Conservation (phyloP, 2,888 invertebrate genomes). For the Iselma pallidipennis region DNA sequence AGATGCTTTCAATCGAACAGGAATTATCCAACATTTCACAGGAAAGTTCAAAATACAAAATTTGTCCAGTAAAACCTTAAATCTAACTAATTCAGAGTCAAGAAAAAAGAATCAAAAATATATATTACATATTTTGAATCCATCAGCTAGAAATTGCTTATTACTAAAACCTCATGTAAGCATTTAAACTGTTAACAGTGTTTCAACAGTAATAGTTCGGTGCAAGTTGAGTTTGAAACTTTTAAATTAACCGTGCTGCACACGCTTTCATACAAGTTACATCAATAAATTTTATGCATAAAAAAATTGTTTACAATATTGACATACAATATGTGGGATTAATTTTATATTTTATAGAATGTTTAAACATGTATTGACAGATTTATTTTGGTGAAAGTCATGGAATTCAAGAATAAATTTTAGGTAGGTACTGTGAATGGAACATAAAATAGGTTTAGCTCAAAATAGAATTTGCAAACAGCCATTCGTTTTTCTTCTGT, state of each 20-base stretch:
- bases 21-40: too few relatives aligned
- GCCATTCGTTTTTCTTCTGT: conserved; percentile 30
- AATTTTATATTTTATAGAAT: too few relatives aligned
- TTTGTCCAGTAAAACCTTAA: too few relatives aligned
- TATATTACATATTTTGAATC: too few relatives aligned
- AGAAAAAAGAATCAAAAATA: too few relatives aligned
- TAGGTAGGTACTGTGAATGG: conserved; percentile 9
- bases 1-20: too few relatives aligned
- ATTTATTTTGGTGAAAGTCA: too few relatives aligned
- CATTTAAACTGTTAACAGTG: neutral
- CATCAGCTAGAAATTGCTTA: neutral
- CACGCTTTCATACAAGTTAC: neutral
- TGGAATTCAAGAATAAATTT: neutral
- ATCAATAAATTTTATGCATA: neutral
- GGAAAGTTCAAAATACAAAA: too few relatives aligned
- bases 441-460: conserved; percentile 21
- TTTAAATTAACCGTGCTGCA: neutral
- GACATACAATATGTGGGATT: too few relatives aligned
- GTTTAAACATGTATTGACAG: too few relatives aligned
- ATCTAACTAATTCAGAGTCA: too few relatives aligned
- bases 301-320: neutral
- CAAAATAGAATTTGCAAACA: conserved; percentile 27
- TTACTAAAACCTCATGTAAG: neutral
- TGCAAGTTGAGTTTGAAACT: neutral
- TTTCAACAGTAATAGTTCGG: neutral